Evolutionary conservation across 1,140 invertebrate genomes (phyloP).

Genomic region (Heliothis virescens): DNA sequence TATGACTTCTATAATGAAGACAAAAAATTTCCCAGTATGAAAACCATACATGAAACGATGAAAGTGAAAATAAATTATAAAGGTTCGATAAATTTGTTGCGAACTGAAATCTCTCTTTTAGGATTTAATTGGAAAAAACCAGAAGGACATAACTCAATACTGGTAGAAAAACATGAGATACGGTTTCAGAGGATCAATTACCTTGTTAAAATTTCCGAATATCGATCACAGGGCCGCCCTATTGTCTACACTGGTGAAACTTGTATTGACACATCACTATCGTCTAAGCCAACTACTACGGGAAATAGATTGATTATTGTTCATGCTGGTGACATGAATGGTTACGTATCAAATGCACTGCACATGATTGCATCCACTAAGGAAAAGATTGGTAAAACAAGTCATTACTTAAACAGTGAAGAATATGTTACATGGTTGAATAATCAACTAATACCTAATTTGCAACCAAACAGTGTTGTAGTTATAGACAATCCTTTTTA

Average conservation of each 20-base stretch:
- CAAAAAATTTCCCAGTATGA: not conserved
- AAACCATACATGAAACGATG: not conserved
- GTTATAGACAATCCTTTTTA: conserved; percentile 2
- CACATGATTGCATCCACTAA: conserved; percentile 4
- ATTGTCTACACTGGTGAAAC: conserved; percentile 4
- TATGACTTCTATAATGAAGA: conserved; percentile 5
- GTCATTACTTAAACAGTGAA: not conserved
- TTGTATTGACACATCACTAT: not conserved
- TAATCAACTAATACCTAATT: conserved; percentile 21
- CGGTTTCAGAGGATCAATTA: conserved; percentile 4
- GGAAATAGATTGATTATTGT: conserved; percentile 17
- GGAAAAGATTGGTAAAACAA: not conserved
- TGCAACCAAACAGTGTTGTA: conserved; percentile 18
- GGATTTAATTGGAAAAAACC: conserved; percentile 2
- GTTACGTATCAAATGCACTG: conserved; percentile 7
- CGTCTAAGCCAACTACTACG: not conserved
- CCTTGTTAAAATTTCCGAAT: conserved; percentile 11
- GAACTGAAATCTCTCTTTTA: not conserved
- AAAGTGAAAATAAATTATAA: not conserved
- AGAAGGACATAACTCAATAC: not conserved
- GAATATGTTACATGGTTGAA: conserved; percentile 4
- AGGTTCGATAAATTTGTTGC: not conserved
- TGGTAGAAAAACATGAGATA: conserved; percentile 12
- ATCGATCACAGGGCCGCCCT: conserved; percentile 6
- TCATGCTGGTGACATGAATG: conserved; percentile 20